Percentiles rank a stretch among this genome's conserved stretches.
Conservation (phyloP, 2,797 vertebrate genomes). For the Phataginus tricuspis region DNA sequence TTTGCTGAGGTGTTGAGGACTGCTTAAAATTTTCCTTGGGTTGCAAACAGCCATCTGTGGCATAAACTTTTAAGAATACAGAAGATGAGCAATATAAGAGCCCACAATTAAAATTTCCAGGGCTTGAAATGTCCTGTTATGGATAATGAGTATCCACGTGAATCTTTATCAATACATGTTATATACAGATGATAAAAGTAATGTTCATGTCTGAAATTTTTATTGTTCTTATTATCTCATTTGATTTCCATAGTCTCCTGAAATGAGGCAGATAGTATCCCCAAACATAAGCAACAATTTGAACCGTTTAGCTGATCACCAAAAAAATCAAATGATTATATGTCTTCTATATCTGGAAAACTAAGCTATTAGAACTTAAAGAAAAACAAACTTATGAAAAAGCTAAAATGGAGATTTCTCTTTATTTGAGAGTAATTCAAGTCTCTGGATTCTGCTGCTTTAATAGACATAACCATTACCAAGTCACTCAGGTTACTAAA, state of each 20-base stretch:
- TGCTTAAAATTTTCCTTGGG: background rate
- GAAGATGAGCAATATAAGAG: background rate
- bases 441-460: conserved; percentile 19
- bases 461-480: conserved; percentile 20
- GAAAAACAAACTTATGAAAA: background rate
- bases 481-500: conserved; percentile 47
- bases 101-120: background rate
- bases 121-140: background rate
- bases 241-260: background rate
- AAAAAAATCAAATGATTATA: background rate
- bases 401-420: background rate
- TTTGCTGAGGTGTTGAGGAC: background rate
- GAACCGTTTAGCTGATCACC: background rate
- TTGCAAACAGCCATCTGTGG: background rate
- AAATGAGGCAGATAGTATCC: conserved; percentile 17
- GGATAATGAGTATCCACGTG: background rate
- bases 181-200: conserved; percentile 24
- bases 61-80: background rate
- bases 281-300: conserved; percentile 43
- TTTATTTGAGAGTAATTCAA: conserved; percentile 47
- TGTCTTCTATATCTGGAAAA: background rate
- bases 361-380: background rate
- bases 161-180: conserved; percentile 1
- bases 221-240: background rate
- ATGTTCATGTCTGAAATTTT: background rate